A percentile compares a stretch with the other conserved stretches of the same genome.
Evolutionary conservation across 2,888 invertebrate species (phyloP).

Genomic region (Andrena camellia): DNA sequence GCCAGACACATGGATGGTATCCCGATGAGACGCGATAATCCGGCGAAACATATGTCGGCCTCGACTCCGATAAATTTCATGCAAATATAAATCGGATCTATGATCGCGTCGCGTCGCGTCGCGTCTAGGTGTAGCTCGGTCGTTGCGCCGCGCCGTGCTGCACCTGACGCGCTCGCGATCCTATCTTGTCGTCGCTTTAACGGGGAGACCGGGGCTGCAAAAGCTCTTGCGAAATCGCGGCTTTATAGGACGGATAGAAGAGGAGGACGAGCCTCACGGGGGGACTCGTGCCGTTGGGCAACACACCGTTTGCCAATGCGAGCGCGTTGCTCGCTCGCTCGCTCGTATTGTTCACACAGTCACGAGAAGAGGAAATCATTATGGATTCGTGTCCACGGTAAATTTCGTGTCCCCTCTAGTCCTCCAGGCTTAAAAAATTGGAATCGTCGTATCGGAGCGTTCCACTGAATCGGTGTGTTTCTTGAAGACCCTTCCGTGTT

Average conservation of each 20-base stretch:
- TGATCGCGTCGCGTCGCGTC: constrained; percentile 57
- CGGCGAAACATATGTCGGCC: constrained; percentile 57
- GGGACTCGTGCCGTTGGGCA: constrained; percentile 52
- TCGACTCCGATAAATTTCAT: constrained; percentile 60
- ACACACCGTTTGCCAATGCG: constrained; percentile 55
- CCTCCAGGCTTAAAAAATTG: constrained; percentile 1
- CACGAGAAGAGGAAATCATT: constrained; percentile 54
- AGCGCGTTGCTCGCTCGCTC: constrained; percentile 20
- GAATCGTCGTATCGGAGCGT: not conserved
- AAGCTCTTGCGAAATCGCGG: constrained; percentile 63
- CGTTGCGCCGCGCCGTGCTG: constrained; percentile 53
- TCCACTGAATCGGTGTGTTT: not conserved
- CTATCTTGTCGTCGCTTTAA: constrained; percentile 62
- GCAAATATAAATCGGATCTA: constrained; percentile 69
- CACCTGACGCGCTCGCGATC: constrained; percentile 70
- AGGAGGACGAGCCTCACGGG: constrained; percentile 59
- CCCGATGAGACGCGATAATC: constrained; percentile 61
- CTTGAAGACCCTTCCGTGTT: not conserved
- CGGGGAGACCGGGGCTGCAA: constrained; percentile 31
- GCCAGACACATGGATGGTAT: constrained; percentile 47
- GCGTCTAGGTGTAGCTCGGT: constrained; percentile 59
- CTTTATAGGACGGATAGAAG: constrained; percentile 56
- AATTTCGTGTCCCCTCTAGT: constrained; percentile 29
- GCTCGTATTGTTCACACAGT: constrained; percentile 60
- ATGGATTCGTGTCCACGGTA: constrained; percentile 44